These are phyloP conservation scores for Spondyliosoma cantharus DNA, from an alignment of 2,797 vertebrate genomes.

Conservation along the genomic window DNA sequence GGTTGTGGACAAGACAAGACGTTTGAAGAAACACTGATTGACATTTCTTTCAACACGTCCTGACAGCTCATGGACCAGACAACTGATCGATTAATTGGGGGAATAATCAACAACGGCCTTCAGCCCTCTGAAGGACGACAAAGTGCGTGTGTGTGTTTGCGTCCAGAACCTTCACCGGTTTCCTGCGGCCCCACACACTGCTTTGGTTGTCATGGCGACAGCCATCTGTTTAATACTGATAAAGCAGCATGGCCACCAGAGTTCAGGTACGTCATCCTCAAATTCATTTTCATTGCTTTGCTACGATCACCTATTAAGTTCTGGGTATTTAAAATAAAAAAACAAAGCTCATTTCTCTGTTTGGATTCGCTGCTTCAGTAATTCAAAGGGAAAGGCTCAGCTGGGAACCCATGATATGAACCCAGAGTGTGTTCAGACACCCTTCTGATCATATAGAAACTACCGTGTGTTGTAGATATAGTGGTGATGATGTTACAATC, in stretches of 20 bases:
- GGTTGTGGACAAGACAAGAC: too few species aligned
- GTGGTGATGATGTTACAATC: not conserved
- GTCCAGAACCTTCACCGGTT: not conserved
- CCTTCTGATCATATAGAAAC: not conserved
- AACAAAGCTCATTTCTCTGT: not conserved
- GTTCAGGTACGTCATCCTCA: not conserved
- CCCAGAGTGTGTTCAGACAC: not conserved
- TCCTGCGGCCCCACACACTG: not conserved
- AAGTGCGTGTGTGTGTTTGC: not conserved
- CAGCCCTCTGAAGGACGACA: not conserved
- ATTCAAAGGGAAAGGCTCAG: not conserved
- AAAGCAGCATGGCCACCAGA: constrained; percentile 11
- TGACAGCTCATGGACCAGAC: too few species aligned
- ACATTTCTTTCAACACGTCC: too few species aligned
- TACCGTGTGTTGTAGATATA: not conserved
- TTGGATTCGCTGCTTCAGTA: not conserved
- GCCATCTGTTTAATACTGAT: constrained; percentile 55
- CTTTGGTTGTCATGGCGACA: not conserved
- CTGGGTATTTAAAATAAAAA: not conserved
- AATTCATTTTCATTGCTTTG: not conserved
- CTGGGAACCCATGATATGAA: not conserved
- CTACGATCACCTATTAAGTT: not conserved
- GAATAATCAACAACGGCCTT: too few species aligned
- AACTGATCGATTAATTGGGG: too few species aligned
- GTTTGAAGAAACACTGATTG: too few species aligned